phyloP scores from a whole-genome alignment of 2,113 vertebrate genomes.

The Pluvianellus socialis region DNA sequence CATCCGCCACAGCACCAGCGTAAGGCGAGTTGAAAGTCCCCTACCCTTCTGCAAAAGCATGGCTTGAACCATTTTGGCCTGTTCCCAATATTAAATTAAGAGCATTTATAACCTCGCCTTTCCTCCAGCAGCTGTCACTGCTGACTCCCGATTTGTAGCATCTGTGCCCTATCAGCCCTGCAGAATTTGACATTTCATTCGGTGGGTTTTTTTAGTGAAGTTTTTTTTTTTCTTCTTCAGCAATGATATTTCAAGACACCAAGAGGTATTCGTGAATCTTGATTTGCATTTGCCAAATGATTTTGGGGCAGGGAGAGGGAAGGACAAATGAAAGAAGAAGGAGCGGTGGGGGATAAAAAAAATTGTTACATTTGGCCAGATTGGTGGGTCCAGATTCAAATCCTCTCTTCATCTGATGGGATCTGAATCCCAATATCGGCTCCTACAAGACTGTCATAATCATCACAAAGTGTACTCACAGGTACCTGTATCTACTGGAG shows the following conservation, averaged over 20 bases:
- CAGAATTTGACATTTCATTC: not conserved
- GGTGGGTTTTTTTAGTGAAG: not conserved
- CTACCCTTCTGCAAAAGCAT: not conserved
- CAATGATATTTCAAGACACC: not conserved
- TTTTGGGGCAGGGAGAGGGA: accelerated
- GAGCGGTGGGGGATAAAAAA: not conserved
- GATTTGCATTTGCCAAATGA: not conserved
- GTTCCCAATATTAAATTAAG: not conserved
- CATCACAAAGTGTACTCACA: accelerated
- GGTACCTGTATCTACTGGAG: not conserved
- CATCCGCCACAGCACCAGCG: not conserved
- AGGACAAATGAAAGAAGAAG: not conserved
- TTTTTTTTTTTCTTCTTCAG: not conserved
- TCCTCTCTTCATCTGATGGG: not conserved
- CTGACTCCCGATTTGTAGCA: not conserved
- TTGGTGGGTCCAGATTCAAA: not conserved
- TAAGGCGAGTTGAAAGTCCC: too few species aligned
- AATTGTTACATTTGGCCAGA: not conserved
- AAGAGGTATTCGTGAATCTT: not conserved
- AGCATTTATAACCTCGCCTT: not conserved
- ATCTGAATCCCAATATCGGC: not conserved
- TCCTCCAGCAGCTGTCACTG: not conserved
- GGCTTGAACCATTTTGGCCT: not conserved
- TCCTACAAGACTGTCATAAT: not conserved
- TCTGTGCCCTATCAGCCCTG: not conserved